Percentiles rank a stretch among this genome's conserved stretches.
phyloP scores from a whole-genome alignment of 2,113 vertebrate species.

The Thryonomys swinderianus region DNA sequence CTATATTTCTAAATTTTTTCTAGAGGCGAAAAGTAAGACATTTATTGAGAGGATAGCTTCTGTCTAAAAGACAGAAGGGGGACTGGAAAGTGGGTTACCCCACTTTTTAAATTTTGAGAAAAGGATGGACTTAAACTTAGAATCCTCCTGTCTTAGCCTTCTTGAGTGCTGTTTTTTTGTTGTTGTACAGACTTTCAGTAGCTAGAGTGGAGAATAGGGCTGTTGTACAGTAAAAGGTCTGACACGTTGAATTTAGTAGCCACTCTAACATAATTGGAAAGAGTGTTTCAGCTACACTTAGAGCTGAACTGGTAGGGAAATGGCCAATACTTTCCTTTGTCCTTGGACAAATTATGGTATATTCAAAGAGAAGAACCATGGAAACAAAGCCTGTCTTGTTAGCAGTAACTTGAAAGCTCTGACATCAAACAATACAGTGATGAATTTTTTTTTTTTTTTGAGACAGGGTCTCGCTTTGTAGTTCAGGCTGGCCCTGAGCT shows the following conservation, averaged over 20 bases:
- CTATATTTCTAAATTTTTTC: no score
- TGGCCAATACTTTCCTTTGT: neutral
- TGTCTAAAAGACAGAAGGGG: no score
- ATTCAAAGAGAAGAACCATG: neutral
- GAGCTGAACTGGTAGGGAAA: neutral
- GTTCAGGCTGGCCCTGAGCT: no score
- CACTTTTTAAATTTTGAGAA: neutral
- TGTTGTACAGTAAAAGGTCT: neutral
- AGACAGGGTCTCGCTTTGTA: no score
- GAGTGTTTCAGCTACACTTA: neutral
- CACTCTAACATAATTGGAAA: neutral
- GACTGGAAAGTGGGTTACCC: no score
- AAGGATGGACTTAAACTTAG: neutral
- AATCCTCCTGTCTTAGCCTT: neutral
- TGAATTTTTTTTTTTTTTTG: no score
- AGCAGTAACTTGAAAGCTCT: neutral
- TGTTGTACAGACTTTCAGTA: neutral
- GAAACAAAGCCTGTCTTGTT: neutral
- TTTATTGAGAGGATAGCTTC: no score
- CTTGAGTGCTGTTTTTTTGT: neutral
- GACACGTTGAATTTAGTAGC: neutral
- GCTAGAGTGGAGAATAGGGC: neutral
- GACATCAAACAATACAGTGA: neutral
- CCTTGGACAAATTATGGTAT: neutral
- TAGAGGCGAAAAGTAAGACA: no score